Conservation (phyloP, 2,797 vertebrate genomes). For the Mus spretus region DNA sequence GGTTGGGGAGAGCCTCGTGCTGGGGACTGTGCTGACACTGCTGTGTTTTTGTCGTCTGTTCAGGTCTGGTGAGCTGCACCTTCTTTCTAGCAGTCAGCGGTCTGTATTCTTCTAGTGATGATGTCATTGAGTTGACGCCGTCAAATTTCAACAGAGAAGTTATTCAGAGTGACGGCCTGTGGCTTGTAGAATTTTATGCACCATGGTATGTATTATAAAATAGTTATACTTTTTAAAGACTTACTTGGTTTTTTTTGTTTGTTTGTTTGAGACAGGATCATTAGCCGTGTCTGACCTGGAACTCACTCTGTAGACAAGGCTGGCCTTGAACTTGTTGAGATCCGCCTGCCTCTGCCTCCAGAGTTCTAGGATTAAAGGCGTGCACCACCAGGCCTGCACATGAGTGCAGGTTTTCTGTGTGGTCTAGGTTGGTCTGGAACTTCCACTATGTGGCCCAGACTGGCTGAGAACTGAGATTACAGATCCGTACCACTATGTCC, state of each 20-base stretch:
- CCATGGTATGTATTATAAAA: slow-evolving; percentile 93
- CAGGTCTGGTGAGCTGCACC: slow-evolving; percentile 93
- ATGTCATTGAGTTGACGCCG: slow-evolving; percentile 95
- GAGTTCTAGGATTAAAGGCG: background rate
- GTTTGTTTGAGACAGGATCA: background rate
- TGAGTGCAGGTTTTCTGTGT: background rate
- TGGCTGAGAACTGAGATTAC: background rate
- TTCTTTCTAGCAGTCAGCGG: slow-evolving; percentile 91
- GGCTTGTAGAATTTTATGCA: slow-evolving; percentile 99
- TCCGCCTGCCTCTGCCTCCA: background rate
- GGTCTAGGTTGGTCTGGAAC: background rate
- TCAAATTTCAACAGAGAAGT: slow-evolving; percentile 98
- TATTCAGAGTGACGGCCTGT: slow-evolving; percentile 95
- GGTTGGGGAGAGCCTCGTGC: background rate
- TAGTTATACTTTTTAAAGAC: background rate
- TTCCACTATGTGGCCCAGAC: background rate
- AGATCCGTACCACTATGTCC: background rate
- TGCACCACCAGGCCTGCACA: background rate
- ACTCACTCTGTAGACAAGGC: background rate
- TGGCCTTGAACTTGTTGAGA: background rate
- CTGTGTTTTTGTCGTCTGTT: slow-evolving; percentile 57
- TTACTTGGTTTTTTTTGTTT: background rate
- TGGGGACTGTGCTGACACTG: background rate
- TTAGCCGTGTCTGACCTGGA: background rate
- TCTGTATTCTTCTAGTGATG: slow-evolving; percentile 95